These are phyloP conservation scores for Bhutanitis thaidina DNA, from an alignment of 2,888 invertebrate genomes.

Conservation along the genomic window DNA sequence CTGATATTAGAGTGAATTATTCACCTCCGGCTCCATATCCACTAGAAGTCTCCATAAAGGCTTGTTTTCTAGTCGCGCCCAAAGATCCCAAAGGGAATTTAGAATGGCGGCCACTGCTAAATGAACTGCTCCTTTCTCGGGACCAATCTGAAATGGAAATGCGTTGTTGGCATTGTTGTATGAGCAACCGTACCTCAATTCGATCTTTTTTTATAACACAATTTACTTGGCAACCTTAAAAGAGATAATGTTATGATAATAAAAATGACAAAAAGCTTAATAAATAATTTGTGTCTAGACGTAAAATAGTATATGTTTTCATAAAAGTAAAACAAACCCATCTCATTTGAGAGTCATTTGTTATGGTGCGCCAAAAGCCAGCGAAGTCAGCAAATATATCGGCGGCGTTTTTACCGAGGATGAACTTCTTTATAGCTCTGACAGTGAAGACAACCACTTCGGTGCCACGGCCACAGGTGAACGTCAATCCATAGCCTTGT, in stretches of 20 bases:
- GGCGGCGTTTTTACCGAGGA: constrained; percentile 83
- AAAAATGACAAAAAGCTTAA: too few relatives aligned
- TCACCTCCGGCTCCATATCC: constrained; percentile 89
- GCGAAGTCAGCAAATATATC: constrained; percentile 90
- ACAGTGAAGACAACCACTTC: constrained; percentile 91
- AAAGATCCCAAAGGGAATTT: constrained; percentile 96
- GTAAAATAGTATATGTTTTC: too few relatives aligned
- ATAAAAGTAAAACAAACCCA: constrained; percentile 82
- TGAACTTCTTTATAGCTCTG: constrained; percentile 83
- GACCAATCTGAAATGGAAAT: constrained; percentile 83
- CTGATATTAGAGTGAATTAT: too few relatives aligned
- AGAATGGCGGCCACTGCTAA: constrained; percentile 92
- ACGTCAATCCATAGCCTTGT: constrained; percentile 90
- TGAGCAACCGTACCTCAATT: too few relatives aligned
- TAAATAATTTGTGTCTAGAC: too few relatives aligned
- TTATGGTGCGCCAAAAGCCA: constrained; percentile 88
- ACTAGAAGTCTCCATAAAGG: constrained; percentile 92
- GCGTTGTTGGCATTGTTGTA: too few relatives aligned
- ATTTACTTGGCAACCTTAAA: too few relatives aligned
- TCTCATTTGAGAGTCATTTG: constrained; percentile 93
- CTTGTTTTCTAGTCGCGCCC: constrained; percentile 91
- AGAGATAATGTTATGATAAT: too few relatives aligned
- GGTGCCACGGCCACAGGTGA: constrained; percentile 93
- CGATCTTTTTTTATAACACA: too few relatives aligned
- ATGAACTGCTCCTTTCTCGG: constrained; percentile 94